Percentiles rank a stretch among this genome's conserved stretches.
phyloP scores from a whole-genome alignment of 2,797 vertebrate species.

The Tapirus indicus region DNA sequence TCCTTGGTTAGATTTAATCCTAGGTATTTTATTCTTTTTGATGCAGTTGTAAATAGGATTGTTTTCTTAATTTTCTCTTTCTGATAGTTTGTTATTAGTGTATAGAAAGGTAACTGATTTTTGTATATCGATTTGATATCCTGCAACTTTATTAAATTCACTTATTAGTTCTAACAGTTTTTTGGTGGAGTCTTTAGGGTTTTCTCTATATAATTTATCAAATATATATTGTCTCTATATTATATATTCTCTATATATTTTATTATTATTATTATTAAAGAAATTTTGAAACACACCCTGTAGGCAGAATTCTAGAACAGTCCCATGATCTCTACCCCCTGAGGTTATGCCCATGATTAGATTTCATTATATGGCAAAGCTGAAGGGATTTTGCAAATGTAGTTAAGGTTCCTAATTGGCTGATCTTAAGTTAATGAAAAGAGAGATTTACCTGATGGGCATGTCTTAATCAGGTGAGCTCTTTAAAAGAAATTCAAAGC shows the following conservation, averaged over 20 bases:
- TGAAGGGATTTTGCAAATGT: not conserved
- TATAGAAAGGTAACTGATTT: not conserved
- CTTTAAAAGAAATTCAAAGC: not conserved
- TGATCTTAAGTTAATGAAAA: not conserved
- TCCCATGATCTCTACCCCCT: not conserved
- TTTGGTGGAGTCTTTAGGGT: not conserved
- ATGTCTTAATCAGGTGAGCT: not conserved
- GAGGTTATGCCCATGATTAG: not conserved
- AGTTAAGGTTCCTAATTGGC: not conserved
- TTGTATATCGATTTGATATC: not conserved
- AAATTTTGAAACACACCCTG: not conserved
- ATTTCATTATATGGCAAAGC: not conserved
- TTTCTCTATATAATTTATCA: not conserved
- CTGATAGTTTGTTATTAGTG: not conserved
- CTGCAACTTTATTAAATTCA: not conserved
- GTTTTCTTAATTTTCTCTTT: not conserved
- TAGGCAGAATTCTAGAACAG: not conserved
- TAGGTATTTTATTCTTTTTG: not conserved
- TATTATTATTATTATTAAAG: not conserved
- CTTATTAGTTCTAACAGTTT: not conserved
- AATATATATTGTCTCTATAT: not conserved
- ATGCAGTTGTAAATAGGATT: not conserved
- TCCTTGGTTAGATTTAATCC: not conserved
- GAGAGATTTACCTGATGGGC: not conserved
- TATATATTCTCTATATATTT: not conserved